Evolutionary conservation across 2,888 invertebrate species (phyloP).

Genomic region (Temnothorax unifasciatus): DNA sequence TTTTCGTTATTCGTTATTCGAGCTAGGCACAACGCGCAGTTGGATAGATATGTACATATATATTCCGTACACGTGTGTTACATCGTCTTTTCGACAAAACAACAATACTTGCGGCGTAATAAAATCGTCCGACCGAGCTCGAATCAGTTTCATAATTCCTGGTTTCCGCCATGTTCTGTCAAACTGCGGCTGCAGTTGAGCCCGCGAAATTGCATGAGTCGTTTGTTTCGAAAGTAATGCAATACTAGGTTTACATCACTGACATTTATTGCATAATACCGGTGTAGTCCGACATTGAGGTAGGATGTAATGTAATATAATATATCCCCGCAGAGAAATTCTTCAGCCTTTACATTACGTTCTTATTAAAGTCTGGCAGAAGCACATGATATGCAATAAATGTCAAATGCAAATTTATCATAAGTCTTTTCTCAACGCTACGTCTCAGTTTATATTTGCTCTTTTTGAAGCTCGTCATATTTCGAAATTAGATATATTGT

Average conservation of each 20-base stretch:
- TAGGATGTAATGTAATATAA: constrained; percentile 6
- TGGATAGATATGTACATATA: constrained; percentile 19
- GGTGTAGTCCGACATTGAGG: not conserved
- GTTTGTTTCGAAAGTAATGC: constrained; percentile 28
- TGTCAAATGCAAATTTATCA: constrained; percentile 14
- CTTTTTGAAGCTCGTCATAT: constrained; percentile 11
- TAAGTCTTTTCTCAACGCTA: not conserved
- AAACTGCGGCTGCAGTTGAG: constrained; percentile 23
- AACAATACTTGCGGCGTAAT: constrained; percentile 41
- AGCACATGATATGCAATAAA: constrained; percentile 2
- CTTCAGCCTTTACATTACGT: constrained; percentile 7
- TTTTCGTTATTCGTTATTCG: constrained; percentile 40
- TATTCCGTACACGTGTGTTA: constrained; percentile 7
- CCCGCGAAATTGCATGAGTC: constrained; percentile 20
- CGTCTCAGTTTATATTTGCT: not conserved
- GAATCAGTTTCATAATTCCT: constrained; percentile 36
- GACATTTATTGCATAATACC: constrained; percentile 26
- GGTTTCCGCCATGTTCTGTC: constrained; percentile 23
- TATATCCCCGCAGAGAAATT: constrained; percentile 14
- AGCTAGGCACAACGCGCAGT: constrained; percentile 22
- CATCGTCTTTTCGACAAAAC: constrained; percentile 27
- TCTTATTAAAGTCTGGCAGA: constrained; percentile 13
- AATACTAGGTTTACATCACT: constrained; percentile 18
- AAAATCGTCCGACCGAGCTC: constrained; percentile 38
- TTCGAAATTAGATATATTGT: not conserved